Percentiles rank a stretch among this genome's conserved stretches.
phyloP scores from a whole-genome alignment of 2,113 vertebrate species.

The Macquaria ambigua region DNA sequence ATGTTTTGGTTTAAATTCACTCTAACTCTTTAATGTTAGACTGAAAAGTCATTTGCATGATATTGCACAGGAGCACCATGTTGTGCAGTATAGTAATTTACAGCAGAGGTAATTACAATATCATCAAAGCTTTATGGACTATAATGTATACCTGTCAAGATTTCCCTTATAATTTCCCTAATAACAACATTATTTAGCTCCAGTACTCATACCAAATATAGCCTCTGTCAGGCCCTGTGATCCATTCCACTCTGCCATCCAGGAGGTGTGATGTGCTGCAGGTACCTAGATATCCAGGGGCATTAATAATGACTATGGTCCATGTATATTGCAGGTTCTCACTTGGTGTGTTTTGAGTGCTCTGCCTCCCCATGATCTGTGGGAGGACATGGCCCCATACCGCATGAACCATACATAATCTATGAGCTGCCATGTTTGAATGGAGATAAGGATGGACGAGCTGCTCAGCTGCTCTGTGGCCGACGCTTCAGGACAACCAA shows the following conservation, averaged over 20 bases:
- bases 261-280: slow-evolving; percentile 20
- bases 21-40: slow-evolving; percentile 4
- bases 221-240: background rate
- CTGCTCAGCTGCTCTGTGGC: slow-evolving; percentile 37
- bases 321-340: slow-evolving; percentile 50
- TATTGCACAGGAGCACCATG: background rate
- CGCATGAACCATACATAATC: slow-evolving; percentile 72
- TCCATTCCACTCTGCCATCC: slow-evolving; percentile 8
- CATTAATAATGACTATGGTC: slow-evolving; percentile 61
- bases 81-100: slow-evolving; percentile 15
- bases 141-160: slow-evolving; percentile 26
- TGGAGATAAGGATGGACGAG: slow-evolving; percentile 50
- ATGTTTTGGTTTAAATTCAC: slow-evolving; percentile 21
- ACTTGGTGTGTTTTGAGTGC: slow-evolving; percentile 29
- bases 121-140: background rate
- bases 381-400: slow-evolving; percentile 45
- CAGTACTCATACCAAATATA: slow-evolving; percentile 13
- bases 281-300: slow-evolving; percentile 25
- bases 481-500: slow-evolving; percentile 23
- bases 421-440: slow-evolving; percentile 65
- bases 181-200: slow-evolving; percentile 13
- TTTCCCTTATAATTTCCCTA: background rate
- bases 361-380: slow-evolving; percentile 53
- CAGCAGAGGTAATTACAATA: slow-evolving; percentile 24
- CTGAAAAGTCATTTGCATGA: background rate